Base-by-base conservation (phyloP, 1,140 invertebrate species). In the Callitettix versicolor region DNA sequence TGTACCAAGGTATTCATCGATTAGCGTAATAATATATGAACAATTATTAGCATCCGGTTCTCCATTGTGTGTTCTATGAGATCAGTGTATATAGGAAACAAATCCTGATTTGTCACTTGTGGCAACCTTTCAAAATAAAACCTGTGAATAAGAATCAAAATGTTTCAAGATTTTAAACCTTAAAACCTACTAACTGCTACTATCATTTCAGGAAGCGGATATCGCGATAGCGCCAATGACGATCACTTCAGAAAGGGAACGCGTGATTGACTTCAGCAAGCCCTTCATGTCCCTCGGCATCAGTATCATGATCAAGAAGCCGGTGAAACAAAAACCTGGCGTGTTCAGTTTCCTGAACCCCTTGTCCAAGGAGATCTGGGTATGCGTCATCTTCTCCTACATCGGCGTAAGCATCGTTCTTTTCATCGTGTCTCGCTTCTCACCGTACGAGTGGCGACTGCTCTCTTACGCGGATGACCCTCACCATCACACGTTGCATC, bases 281-380 rank as follows among this genome's bases (percentile, higher is more conserved):
- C 95, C 96, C 3, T 99, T 98, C 75, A 92, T 99, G 81, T 94
- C 93, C 17, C 79, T 98, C 11, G 94, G 95, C 53, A 95, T 97
- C 64, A 95, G 91, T 59, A 95, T 98, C 60, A 91, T 96, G 83
- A 94, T 96, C 63, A 97, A 95, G 72, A 96, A 94, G 68, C 90
- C 91, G 3, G 82, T 93, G 58, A 96, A 96, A 71, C 86, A 91
- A 67, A 88, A 91, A 65, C 83, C 87, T 1, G 89, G 91, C n/a
- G 91, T 96, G 3, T 97, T 98, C 73, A 95, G 92, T 64, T 99
- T 99, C 72, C 82, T 99, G 68, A 91, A 92, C 69, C 96, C 96
- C n/a, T 76, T 99, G 36, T 96, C 92, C 47, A 91, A 91, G 64
- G 95, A 95, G 70, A 97, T 98, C 67, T 99, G 95, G 95, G 88